Conservation (phyloP, 2,888 invertebrate genomes). For the Metalampra italica region DNA sequence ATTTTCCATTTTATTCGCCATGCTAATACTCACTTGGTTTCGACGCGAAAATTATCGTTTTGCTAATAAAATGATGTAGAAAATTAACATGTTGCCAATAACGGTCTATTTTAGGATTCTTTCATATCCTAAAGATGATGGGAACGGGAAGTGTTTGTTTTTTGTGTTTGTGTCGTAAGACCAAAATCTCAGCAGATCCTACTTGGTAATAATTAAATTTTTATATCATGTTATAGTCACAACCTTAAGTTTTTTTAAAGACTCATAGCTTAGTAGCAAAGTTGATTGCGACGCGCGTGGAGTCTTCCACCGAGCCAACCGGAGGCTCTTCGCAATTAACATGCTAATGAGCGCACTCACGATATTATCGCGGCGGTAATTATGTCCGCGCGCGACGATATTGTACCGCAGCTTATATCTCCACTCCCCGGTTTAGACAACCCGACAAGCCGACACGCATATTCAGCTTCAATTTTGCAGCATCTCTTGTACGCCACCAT, state of each 20-base stretch:
- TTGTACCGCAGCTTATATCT: slow-evolving; percentile 58
- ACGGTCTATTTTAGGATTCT: no score
- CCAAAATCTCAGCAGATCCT: no score
- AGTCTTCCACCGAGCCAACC: background rate
- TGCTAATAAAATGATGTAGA: background rate
- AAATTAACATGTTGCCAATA: no score
- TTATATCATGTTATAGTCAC: no score
- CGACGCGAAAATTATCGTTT: background rate
- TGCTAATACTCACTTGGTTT: background rate
- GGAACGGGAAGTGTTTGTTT: no score
- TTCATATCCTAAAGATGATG: no score
- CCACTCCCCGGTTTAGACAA: slow-evolving; percentile 44
- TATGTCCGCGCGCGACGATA: slow-evolving; percentile 64
- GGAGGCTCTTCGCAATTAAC: slow-evolving; percentile 52
- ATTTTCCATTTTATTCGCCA: slow-evolving; percentile 9
- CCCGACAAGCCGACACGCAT: slow-evolving; percentile 28
- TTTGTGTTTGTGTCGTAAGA: no score
- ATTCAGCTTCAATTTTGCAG: slow-evolving; percentile 24
- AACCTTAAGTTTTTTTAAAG: no score
- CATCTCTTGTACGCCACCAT: background rate
- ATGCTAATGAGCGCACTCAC: slow-evolving; percentile 70
- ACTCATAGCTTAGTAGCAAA: background rate
- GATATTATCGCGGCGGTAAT: slow-evolving; percentile 73
- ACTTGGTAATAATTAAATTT: no score
- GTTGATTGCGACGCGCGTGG: background rate